Evolutionary conservation across 2,888 invertebrate species (phyloP).

Genomic region (Pimpla rufipes): DNA sequence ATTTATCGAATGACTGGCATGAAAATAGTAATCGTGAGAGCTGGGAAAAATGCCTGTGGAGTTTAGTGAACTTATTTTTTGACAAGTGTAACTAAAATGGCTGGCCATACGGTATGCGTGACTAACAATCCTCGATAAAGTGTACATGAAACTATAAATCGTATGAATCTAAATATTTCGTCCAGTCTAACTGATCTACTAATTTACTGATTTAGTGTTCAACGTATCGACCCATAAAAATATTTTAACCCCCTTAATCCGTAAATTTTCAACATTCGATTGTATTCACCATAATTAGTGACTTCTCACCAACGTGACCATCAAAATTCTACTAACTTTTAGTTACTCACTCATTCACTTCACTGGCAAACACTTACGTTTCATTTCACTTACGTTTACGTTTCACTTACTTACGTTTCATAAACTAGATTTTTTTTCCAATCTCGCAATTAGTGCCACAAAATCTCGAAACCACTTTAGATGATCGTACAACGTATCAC

Average conservation of each 20-base stretch:
- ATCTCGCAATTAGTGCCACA: background rate
- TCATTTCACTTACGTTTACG: background rate
- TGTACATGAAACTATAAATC: conserved; percentile 14
- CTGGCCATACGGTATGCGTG: conserved; percentile 23
- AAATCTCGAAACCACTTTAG: background rate
- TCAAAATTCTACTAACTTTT: conserved; percentile 7
- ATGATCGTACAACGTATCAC: background rate
- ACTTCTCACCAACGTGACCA: background rate
- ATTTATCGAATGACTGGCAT: conserved; percentile 8
- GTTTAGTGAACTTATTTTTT: conserved; percentile 23
- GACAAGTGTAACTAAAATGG: conserved; percentile 35
- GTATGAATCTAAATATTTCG: conserved; percentile 4
- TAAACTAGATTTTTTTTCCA: background rate
- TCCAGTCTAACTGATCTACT: background rate
- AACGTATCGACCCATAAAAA: background rate
- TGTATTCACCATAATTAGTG: conserved; percentile 29
- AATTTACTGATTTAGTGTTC: background rate
- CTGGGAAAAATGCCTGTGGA: background rate
- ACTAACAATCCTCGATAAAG: conserved; percentile 23
- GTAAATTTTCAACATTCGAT: conserved; percentile 9
- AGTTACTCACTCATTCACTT: conserved; percentile 20
- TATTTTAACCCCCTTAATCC: background rate
- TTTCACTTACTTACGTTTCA: background rate
- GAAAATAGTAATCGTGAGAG: background rate
- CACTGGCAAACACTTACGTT: background rate